Base-by-base conservation (phyloP, 1,140 invertebrate species). In the Mya arenaria region DNA sequence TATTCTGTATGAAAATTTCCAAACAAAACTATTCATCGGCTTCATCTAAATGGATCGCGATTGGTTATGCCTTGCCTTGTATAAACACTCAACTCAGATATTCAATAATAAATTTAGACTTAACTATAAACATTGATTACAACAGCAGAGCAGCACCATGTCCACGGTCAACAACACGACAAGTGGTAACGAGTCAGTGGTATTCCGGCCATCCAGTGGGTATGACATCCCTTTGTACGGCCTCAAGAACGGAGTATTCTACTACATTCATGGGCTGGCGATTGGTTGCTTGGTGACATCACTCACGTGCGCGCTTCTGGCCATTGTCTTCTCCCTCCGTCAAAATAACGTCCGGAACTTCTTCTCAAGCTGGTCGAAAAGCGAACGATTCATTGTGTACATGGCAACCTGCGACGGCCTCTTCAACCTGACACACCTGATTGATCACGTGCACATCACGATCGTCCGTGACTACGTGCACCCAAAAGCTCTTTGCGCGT, bases 371-470 rank as follows among this genome's bases (percentile, higher is more conserved):
- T 79, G 75, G 75, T 39, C 63, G 13, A 79, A 55, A 36, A 79
- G 75, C 32, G 75, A 79, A 2, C 62, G 75, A 32, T 79, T 79
- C 34, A 41, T 79, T 23, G 65, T 79, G 4, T 79, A 79, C 52
- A 25, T 79, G 32, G 75, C 75, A 19, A 30, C 69, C 10, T 79
- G 75, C 44, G 75, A 79, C 56, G 48, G 75, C 17, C 41, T 79
- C 4, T 79, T 79, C 36, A 79, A 79, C 23, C 25, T 79, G 1
- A 34, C 65, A 19, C 75, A 79, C 32, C 36, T 37, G 28, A 30
- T 55, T 30, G 75, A 79, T 48, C 63, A 79, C 19, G 44, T 56
- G 0, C 63, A 68, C 36, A 68, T 69, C 0, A 52, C 56, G 1
- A 58, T 79, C 1, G 56, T 52, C 10, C 30, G 23, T 5, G 65